phyloP scores from a whole-genome alignment of 2,113 vertebrate genomes.

The Lophotis ruficrista region DNA sequence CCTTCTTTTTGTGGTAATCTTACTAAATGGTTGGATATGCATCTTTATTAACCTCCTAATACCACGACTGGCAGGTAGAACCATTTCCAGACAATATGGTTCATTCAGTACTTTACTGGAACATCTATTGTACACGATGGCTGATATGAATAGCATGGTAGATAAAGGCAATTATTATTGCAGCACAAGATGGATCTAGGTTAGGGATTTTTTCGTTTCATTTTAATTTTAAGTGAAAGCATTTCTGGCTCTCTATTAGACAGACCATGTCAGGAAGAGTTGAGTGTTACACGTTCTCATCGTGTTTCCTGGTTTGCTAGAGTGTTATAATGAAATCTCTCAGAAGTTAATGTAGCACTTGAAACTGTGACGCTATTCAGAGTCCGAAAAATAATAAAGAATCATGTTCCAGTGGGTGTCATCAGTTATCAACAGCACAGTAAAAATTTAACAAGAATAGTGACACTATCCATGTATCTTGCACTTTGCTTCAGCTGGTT shows the following conservation, averaged over 20 bases:
- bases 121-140: background rate
- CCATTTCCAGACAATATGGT: background rate
- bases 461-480: background rate
- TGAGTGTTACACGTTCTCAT: background rate
- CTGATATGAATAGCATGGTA: background rate
- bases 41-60: background rate
- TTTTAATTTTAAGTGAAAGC: constrained; percentile 38
- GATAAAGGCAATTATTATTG: constrained; percentile 20
- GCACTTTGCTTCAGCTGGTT: constrained; percentile 52
- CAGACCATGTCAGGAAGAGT: background rate
- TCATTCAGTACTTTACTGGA: background rate
- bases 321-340: constrained; percentile 10
- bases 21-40: background rate
- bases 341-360: constrained; percentile 20
- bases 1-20: background rate
- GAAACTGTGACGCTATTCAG: background rate
- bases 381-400: background rate
- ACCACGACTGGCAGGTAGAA: background rate
- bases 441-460: constrained; percentile 34
- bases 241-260: background rate
- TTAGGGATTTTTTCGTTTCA: background rate
- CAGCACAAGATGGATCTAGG: background rate
- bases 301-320: constrained; percentile 1
- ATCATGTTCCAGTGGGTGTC: constrained; percentile 13
- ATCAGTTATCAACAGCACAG: constrained; percentile 34